These are phyloP conservation scores for Prunella himalayana DNA, from an alignment of 2,113 vertebrate species.

Conservation along the genomic window DNA sequence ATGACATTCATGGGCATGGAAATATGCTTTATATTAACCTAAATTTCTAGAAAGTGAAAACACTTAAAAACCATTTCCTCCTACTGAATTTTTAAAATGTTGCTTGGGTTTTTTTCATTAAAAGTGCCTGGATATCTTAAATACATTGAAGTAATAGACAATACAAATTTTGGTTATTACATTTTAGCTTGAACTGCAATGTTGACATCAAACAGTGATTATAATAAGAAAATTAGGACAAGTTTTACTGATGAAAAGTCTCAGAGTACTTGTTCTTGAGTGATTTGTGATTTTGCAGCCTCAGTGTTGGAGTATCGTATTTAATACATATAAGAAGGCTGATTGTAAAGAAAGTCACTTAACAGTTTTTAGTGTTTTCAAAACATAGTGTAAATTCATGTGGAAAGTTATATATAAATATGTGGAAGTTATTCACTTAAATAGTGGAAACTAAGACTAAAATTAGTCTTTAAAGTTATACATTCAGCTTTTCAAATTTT, in stretches of 20 bases:
- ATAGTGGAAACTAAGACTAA: background rate
- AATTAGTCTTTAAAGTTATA: background rate
- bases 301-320: background rate
- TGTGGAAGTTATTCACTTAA: background rate
- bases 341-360: background rate
- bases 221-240: background rate
- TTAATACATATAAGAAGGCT: background rate
- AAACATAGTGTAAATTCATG: background rate
- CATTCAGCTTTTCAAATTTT: background rate
- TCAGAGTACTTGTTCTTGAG: background rate
- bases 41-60: slow-evolving; percentile 12
- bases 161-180: background rate
- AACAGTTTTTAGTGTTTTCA: background rate
- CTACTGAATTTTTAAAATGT: background rate
- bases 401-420: no score
- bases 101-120: background rate
- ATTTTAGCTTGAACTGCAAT: background rate
- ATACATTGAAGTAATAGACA: background rate
- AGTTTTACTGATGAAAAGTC: background rate
- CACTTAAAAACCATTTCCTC: background rate
- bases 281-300: background rate
- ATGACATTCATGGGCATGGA: background rate
- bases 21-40: background rate
- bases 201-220: background rate
- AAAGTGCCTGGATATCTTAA: background rate